Percentiles rank a stretch among this genome's conserved stretches.
Evolutionary conservation across 30 jellyfish, hydroid and myxozoan species (phyloP).

Genomic region (Rhopilema esculentum): DNA sequence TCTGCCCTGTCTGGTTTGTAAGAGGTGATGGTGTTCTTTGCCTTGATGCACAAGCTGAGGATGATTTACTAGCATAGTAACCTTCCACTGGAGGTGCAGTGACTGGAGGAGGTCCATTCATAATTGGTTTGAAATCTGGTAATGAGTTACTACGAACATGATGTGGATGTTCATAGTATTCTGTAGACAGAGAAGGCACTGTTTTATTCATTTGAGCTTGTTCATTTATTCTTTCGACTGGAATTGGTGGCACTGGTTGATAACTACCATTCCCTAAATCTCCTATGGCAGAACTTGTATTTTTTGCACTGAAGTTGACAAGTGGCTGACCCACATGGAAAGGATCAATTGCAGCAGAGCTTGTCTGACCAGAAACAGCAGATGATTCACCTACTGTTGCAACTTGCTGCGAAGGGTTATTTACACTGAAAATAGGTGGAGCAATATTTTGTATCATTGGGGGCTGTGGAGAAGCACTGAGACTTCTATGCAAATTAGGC

Average conservation of each 20-base stretch:
- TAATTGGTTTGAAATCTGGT: slow-evolving; percentile 55
- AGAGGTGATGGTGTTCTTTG: slow-evolving; percentile 76
- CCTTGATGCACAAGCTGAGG: slow-evolving; percentile 68
- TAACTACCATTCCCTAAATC: background rate
- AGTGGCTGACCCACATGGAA: slow-evolving; percentile 66
- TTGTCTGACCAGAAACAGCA: background rate
- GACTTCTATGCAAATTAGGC: slow-evolving; percentile 46
- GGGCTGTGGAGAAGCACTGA: background rate
- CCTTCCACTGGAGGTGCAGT: slow-evolving; percentile 85
- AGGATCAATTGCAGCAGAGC: slow-evolving; percentile 5
- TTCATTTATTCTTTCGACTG: slow-evolving; percentile 1
- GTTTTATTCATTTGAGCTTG: slow-evolving; percentile 25
- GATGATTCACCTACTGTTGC: slow-evolving; percentile 39
- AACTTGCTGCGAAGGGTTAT: slow-evolving; percentile 1
- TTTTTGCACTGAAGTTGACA: slow-evolving; percentile 3
- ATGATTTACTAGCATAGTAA: slow-evolving; percentile 66
- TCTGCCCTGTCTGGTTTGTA: background rate
- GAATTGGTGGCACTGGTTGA: background rate
- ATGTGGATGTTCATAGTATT: slow-evolving; percentile 15
- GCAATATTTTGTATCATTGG: background rate
- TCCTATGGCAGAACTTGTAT: background rate
- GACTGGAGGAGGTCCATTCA: slow-evolving; percentile 19
- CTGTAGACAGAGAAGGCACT: slow-evolving; percentile 38
- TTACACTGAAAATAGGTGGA: slow-evolving; percentile 45
- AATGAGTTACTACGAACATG: slow-evolving; percentile 70